phyloP scores from a whole-genome alignment of 2,888 invertebrate species.

The Lapara coniferarum region DNA sequence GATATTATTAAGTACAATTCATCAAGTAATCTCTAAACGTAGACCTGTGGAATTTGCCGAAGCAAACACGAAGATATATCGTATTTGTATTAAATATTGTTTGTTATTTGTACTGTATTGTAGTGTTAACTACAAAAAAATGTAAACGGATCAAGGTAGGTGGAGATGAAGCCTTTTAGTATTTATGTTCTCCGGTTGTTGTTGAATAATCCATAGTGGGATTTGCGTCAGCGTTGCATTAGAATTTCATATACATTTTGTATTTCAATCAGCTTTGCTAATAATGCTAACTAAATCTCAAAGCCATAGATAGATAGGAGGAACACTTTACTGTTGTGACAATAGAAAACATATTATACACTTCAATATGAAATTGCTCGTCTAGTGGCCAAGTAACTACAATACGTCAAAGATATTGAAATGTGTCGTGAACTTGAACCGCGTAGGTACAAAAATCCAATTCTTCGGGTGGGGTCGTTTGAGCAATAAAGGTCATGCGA shows the following conservation, averaged over 20 bases:
- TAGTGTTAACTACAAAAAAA: conserved; percentile 44
- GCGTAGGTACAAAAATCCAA: conserved; percentile 46
- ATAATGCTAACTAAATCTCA: neutral
- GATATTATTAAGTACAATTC: neutral
- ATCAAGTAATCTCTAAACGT: neutral
- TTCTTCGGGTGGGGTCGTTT: conserved; percentile 44
- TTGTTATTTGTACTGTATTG: neutral
- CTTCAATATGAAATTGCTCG: neutral
- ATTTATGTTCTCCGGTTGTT: conserved; percentile 55
- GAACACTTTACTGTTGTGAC: neutral
- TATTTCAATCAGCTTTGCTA: conserved; percentile 1
- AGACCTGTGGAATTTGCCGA: no score
- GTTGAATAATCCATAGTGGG: conserved; percentile 61
- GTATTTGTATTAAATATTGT: neutral
- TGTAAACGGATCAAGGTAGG: conserved; percentile 66
- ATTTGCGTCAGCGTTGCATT: conserved; percentile 64
- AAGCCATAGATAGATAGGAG: neutral
- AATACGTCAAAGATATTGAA: conserved; percentile 18
- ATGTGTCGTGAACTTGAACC: conserved; percentile 57
- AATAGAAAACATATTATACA: neutral
- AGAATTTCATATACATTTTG: conserved; percentile 13
- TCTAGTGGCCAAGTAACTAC: neutral
- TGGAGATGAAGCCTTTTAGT: conserved; percentile 52
- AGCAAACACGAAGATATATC: no score
- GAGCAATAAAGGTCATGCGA: conserved; percentile 65